Conservation (phyloP, 2,113 vertebrate species). For the Brachypteracias leptosomus region DNA sequence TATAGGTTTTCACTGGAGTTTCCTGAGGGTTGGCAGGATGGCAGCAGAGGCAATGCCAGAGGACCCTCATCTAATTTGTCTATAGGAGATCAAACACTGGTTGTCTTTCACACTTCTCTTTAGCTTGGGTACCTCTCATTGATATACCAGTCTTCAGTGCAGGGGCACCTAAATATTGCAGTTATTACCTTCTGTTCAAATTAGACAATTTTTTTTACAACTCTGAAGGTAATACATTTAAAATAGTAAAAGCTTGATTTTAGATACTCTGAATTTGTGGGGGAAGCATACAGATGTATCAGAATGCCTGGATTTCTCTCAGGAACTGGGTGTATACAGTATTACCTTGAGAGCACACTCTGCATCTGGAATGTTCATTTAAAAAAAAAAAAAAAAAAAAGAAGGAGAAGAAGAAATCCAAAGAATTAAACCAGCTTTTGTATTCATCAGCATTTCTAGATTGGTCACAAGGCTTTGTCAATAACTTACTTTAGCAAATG, state of each 20-base stretch:
- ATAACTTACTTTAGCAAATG: background rate
- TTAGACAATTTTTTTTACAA: background rate
- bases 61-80: background rate
- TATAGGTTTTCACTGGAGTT: fast-evolving
- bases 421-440: background rate
- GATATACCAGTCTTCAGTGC: background rate
- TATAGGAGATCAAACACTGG: background rate
- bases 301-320: background rate
- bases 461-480: background rate
- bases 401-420: background rate
- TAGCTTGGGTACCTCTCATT: background rate
- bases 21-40: background rate
- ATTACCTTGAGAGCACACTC: background rate
- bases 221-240: background rate
- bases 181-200: background rate
- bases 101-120: too few relatives aligned
- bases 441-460: background rate
- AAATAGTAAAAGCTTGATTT: background rate
- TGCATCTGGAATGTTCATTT: background rate
- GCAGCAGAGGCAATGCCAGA: background rate
- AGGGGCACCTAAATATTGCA: background rate
- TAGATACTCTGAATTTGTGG: background rate
- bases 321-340: background rate
- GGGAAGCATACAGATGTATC: background rate
- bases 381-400: too few relatives aligned